Base-by-base conservation (phyloP, 2,888 invertebrate species). In the Sesamia inferens region DNA sequence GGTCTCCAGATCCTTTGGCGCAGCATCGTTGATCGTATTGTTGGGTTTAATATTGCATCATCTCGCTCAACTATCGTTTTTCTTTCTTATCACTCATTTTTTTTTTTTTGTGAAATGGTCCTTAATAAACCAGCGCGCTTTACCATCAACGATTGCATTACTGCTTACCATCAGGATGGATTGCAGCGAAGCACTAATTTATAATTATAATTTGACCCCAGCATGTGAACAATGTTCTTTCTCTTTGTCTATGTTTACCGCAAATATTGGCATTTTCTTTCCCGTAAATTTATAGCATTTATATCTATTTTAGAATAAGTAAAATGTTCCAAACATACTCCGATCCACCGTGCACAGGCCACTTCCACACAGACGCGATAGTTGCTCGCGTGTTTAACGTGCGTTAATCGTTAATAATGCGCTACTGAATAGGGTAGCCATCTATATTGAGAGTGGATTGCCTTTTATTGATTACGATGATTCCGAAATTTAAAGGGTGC, bases 401-500 rank as follows among this genome's bases (percentile, higher is more conserved):
- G 48, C 58, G 72, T 81, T 73, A 81, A 78, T 81, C 65, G 80
- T 74, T 77, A 78, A 74, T 81, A 81, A 71, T 67, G 70, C 51
- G 69, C 65, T 39, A 24, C 62, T 65, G 72, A 64, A 68, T 62
- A 55, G 65, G 31, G 58, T 58, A 54, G 14, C 65, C 68, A 31
- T 61, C 48, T 14, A 66, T 55, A 55, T 48, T 16, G 47, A 62
- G 75, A 76, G 79, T 63, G 81, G 65, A 74, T 59, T 48, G 76
- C 76, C 31, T 80, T 64, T 74, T 39, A 76, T 42, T 47, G 75
- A 75, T 79, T 72, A 44, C 51, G 70, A 59, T 42, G 58, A 13
- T 70, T 16, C 51, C 7, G 22, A 44, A 69, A 44, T 4, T 51
- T 78, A 13, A 19, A 16, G 31, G n/a, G n/a, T 55, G 22, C 13